Base-by-base conservation (phyloP, 2,888 invertebrate species). In the Morpho helenor region DNA sequence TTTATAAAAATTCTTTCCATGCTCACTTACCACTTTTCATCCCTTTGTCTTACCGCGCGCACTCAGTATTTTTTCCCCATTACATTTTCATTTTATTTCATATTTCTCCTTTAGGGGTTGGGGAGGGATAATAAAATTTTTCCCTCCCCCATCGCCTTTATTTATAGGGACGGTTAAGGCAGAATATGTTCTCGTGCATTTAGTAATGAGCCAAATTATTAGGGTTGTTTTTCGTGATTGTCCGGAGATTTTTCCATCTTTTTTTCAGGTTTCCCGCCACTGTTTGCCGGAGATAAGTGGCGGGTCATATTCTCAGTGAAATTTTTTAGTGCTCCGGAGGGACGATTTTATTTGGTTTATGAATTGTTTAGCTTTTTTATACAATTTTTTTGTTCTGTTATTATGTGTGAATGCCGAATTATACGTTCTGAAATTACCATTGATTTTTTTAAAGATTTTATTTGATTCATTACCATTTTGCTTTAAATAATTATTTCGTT, bases 81-180 rank as follows among this genome's bases (percentile, higher is more conserved):
- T 89, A 89, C 85, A 84, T 89, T 90, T 90, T 87, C 90, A 90
- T 89, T 90, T 90, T 90, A 89, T 89, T 88, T 88, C 89, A 90
- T 88, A 88, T 89, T 89, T 83, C 88, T 87, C 89, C 86, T 85
- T 82, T 75, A 70, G 79, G 82, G 79, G 67, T 65, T 62, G 71
- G 71, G 75, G 67, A 68, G 76, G 83, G 80, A 84, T 88, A 87
- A 89, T 88, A 89, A 87, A 88, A 87, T 80, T 87, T 87, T 89
- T 88, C 87, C 87, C 88, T 84, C 75, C 77, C 77, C 77, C 79
- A 73, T 78, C 83, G 77, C 81, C 78, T 84, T 89, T 87, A 90
- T 90, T 90, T 90, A 90, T 89, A 79, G 81, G 76, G 76, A 75
- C 77, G 82, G 80, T 82, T 80, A 82, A 83, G 79, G 84, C 71